Evolutionary conservation across 2,888 invertebrate species (phyloP).

Genomic region (Blera fallax): DNA sequence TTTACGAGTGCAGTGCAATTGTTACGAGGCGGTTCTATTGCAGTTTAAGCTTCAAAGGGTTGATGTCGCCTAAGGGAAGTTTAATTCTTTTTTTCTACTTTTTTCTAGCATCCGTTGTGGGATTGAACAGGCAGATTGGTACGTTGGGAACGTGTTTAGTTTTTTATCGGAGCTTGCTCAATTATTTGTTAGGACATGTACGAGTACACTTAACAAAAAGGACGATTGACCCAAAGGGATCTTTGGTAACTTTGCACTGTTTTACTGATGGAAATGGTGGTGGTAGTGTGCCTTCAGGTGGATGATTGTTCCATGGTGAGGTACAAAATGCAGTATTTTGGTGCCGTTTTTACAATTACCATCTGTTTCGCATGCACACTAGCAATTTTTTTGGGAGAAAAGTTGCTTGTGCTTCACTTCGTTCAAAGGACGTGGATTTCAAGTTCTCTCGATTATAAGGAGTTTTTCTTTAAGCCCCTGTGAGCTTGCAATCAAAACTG

Average conservation of each 20-base stretch:
- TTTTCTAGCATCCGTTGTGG: neutral
- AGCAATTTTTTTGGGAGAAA: no score
- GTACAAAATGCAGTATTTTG: neutral
- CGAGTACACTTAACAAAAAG: conserved; percentile 2
- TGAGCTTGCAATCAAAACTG: no score
- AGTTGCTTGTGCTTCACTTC: no score
- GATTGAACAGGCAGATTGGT: neutral
- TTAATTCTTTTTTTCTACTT: conserved; percentile 7
- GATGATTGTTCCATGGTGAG: neutral
- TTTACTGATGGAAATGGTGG: neutral
- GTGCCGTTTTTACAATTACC: neutral
- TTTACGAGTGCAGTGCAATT: neutral
- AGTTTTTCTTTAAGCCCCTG: no score
- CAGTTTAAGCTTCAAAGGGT: neutral
- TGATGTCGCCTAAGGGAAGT: conserved; percentile 35
- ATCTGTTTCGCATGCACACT: neutral
- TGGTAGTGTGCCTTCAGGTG: neutral
- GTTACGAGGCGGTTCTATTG: conserved; percentile 15
- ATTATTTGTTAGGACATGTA: conserved; percentile 31
- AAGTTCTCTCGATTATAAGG: no score
- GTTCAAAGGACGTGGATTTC: no score
- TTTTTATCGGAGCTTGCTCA: neutral
- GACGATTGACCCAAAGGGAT: conserved; percentile 43
- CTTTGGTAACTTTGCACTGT: neutral
- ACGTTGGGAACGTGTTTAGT: conserved; percentile 19